phyloP scores from a whole-genome alignment of 1,140 invertebrate genomes.

The Drosophila kurseongensis region DNA sequence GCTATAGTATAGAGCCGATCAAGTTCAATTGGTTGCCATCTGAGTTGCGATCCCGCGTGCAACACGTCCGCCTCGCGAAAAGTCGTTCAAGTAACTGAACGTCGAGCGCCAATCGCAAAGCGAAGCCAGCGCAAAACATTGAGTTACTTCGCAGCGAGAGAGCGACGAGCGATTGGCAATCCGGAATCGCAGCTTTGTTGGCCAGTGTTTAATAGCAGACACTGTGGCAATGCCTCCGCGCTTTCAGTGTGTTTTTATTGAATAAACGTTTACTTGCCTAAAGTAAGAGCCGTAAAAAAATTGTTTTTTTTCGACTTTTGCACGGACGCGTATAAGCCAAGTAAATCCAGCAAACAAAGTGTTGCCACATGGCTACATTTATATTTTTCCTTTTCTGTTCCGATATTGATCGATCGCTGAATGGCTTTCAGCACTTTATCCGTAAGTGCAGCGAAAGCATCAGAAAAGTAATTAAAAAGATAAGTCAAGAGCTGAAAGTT shows the following conservation, averaged over 20 bases:
- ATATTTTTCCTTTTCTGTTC: slow-evolving; percentile 3
- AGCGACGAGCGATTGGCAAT: slow-evolving; percentile 2
- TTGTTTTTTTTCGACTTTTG: slow-evolving; percentile 49
- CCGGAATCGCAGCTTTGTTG: slow-evolving; percentile 57
- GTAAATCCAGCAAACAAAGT: slow-evolving; percentile 64
- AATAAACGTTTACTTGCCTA: slow-evolving; percentile 67
- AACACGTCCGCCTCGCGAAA: slow-evolving; percentile 80
- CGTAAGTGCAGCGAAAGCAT: slow-evolving; percentile 31
- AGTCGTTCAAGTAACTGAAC: slow-evolving; percentile 79
- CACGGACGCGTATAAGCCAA: slow-evolving; percentile 49
- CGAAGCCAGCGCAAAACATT: slow-evolving; percentile 19
- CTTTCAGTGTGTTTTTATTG: slow-evolving; percentile 66
- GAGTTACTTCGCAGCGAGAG: slow-evolving; percentile 25
- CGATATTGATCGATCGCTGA: slow-evolving; percentile 57
- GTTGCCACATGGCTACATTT: slow-evolving; percentile 42
- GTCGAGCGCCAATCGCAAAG: slow-evolving; percentile 23
- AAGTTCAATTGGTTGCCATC: slow-evolving; percentile 58
- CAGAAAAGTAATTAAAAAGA: slow-evolving; percentile 15
- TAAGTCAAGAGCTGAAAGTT: not conserved
- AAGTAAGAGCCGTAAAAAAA: slow-evolving; percentile 53
- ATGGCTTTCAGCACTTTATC: slow-evolving; percentile 70
- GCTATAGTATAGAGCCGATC: slow-evolving; percentile 54
- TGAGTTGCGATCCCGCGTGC: slow-evolving; percentile 33
- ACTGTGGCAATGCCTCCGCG: slow-evolving; percentile 45
- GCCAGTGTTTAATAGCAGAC: slow-evolving; percentile 40